Base-by-base conservation (phyloP, 2,113 vertebrate species). In the Callaeas wilsoni region DNA sequence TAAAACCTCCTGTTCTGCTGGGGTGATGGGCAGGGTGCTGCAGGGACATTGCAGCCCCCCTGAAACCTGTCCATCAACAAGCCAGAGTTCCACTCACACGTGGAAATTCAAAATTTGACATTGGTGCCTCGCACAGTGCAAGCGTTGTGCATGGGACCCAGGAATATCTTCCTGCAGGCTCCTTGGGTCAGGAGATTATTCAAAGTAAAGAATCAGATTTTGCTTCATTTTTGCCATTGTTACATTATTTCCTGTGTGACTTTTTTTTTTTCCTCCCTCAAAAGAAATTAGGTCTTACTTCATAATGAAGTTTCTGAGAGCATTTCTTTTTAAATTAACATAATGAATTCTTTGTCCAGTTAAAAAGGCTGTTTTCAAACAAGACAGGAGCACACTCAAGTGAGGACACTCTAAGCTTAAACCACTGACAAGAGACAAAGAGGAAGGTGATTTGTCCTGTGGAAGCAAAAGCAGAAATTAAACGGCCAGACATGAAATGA, bases 191-290 rank as follows among this genome's bases (percentile, higher is more conserved):
- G 90, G 88, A 32, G 78, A 55, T 80, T 93, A 67, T 84, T 93
- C 75, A 86, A 59, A 96, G 65, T 52, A 94, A 91, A 94, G 78
- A 5, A 84, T 81, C 56, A 56, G 68, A 93, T 90, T 96, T 92
- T 93, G 71, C 59, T 67, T 90, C 60, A n/a, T 87, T 96, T 93
- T 84, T 92, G 79, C 79, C 71, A 93, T 87, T 96, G 64, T 93
- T 92, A 46, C 76, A 52, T 79, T 95, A 77, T 86, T 94, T 96
- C 92, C 92, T 86, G 71, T 74, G 53, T 84, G 42, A 33, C 35
- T 35, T 23, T 41, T 52, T 52, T 33, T n/a, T 50, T 49, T n/a
- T 46, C 41, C 1, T 27, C 12, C 7, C 37, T 60, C 44, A 52
- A 64, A 95, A 69, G n/a, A 85, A 76, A 55, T 52, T 16, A 69